Evolutionary conservation across 2,888 invertebrate genomes (phyloP).

Genomic region (Chrysodeixis includens): DNA sequence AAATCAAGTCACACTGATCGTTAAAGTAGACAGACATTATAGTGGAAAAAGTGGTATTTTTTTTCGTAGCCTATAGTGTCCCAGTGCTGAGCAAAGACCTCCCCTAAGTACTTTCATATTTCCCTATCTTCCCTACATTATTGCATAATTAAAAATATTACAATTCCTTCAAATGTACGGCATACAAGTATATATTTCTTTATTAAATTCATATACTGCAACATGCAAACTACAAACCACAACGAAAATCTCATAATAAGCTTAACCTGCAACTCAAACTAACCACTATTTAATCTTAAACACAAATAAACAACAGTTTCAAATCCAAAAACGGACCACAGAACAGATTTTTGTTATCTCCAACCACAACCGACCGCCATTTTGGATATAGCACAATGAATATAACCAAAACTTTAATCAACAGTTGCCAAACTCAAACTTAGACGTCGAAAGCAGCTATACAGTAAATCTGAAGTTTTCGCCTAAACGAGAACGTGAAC

Average conservation of each 20-base stretch:
- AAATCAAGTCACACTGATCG: too few relatives aligned
- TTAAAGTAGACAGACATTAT: too few relatives aligned
- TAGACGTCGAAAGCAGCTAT: conserved; percentile 59
- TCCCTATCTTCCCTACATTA: too few relatives aligned
- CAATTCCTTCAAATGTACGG: too few relatives aligned
- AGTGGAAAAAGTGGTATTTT: too few relatives aligned
- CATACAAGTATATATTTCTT: too few relatives aligned
- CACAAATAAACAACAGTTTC: conserved; percentile 18
- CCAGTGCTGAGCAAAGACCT: too few relatives aligned
- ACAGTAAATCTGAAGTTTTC: conserved; percentile 75
- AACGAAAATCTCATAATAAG: neutral
- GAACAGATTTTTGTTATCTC: conserved; percentile 58
- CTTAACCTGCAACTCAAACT: neutral
- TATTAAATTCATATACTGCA: too few relatives aligned
- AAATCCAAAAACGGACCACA: conserved; percentile 47
- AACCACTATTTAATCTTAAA: conserved; percentile 26
- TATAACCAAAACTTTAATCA: conserved; percentile 71
- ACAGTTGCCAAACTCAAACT: conserved; percentile 65
- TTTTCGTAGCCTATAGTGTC: too few relatives aligned
- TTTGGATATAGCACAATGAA: conserved; percentile 48
- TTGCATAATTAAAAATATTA: too few relatives aligned
- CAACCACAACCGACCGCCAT: conserved; percentile 39
- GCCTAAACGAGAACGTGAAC: conserved; percentile 52
- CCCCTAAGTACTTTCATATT: too few relatives aligned
- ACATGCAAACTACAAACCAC: neutral